A percentile compares a stretch with the other conserved stretches of the same genome.
Conservation (phyloP, 2,113 vertebrate genomes). For the Peromyscus maniculatus region DNA sequence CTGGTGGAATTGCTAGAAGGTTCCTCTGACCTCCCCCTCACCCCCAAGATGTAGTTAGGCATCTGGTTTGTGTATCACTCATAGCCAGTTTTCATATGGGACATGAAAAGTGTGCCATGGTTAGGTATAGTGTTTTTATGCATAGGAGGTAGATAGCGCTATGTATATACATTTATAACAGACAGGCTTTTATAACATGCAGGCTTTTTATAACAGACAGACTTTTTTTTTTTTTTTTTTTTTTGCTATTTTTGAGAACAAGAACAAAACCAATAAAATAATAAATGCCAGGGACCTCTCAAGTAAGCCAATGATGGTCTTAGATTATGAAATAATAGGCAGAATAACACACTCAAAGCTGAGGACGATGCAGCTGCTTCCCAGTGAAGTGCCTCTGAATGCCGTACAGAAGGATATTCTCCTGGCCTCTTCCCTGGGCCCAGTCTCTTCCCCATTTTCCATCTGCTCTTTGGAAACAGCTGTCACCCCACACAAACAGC, state of each 20-base stretch:
- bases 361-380: neutral
- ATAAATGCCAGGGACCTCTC: neutral
- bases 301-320: neutral
- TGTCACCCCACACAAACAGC: constrained; percentile 28
- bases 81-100: neutral
- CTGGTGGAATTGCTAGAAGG: neutral
- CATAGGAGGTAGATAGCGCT: neutral
- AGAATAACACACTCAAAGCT: neutral
- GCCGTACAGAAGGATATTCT: neutral
- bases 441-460: constrained; percentile 71
- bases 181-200: neutral
- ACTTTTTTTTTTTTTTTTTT: neutral
- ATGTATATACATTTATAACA: neutral
- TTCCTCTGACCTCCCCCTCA: neutral
- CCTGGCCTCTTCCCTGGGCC: constrained; percentile 55
- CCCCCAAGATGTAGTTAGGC: neutral
- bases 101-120: neutral
- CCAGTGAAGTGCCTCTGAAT: neutral
- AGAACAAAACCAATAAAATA: neutral
- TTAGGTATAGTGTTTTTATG: neutral
- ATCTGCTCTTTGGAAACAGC: constrained; percentile 70
- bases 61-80: neutral
- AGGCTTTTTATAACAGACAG: neutral
- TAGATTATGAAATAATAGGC: neutral
- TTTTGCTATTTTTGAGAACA: neutral